These are phyloP conservation scores for Habrosyne pyritoides DNA, from an alignment of 2,888 invertebrate genomes.

Conservation along the genomic window DNA sequence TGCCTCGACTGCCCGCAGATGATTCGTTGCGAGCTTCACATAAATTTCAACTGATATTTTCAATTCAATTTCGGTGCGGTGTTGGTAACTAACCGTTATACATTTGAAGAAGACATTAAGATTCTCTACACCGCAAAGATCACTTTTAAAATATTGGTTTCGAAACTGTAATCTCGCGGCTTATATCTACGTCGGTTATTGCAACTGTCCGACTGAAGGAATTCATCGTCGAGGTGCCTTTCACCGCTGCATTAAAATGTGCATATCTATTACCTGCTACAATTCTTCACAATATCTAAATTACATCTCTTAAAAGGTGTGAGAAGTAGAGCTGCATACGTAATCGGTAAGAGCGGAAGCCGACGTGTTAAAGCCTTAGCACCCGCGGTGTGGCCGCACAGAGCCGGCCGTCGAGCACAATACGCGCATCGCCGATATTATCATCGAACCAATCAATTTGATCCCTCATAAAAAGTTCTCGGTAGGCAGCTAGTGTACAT, in stretches of 20 bases:
- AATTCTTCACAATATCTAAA: constrained; percentile 53
- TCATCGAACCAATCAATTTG: constrained; percentile 82
- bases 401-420: constrained; percentile 48
- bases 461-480: constrained; percentile 82
- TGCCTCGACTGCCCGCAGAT: constrained; percentile 55
- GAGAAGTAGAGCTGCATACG: constrained; percentile 59
- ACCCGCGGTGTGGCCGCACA: constrained; percentile 36
- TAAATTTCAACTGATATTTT: constrained; percentile 62
- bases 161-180: constrained; percentile 18
- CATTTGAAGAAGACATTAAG: constrained; percentile 67
- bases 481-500: constrained; percentile 72
- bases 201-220: constrained; percentile 17
- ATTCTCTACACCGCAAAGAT: constrained; percentile 50
- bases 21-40: constrained; percentile 61
- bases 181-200: constrained; percentile 6
- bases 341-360: constrained; percentile 57
- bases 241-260: constrained; percentile 56
- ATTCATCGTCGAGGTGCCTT: constrained; percentile 36
- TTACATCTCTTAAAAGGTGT: constrained; percentile 68
- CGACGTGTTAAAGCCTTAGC: constrained; percentile 39
- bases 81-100: constrained; percentile 53
- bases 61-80: constrained; percentile 65
- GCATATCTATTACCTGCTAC: constrained; percentile 56
- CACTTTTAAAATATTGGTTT: constrained; percentile 31
- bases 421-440: constrained; percentile 73